Evolutionary conservation across 2,113 vertebrate species (phyloP).

Genomic region (Probosciger aterrimus): DNA sequence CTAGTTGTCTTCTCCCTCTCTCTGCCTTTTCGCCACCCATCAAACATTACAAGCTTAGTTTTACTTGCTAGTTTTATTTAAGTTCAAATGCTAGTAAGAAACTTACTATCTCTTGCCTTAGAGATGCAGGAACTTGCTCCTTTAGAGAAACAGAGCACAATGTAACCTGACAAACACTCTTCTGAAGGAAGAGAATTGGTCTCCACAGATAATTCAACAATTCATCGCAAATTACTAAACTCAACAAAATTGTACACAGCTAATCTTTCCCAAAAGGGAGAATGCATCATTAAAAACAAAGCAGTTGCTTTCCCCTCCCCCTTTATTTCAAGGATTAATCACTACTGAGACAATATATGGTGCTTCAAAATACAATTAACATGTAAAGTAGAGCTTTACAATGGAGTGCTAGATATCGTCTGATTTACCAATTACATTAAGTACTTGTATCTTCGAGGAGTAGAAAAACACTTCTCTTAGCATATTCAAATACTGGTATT

Average conservation of each 20-base stretch:
- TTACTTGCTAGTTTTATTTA: neutral
- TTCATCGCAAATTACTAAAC: conserved; percentile 36
- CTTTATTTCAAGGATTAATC: conserved; percentile 56
- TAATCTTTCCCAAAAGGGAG: conserved; percentile 36
- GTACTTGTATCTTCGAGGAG: neutral
- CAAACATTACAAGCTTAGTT: neutral
- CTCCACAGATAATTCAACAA: neutral
- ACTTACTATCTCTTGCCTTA: neutral
- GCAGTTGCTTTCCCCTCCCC: neutral
- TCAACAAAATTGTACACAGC: neutral
- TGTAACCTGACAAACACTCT: neutral
- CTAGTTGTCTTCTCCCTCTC: neutral
- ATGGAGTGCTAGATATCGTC: conserved; percentile 13
- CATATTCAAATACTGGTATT: conserved; percentile 9
- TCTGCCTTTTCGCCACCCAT: neutral
- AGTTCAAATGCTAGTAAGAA: neutral
- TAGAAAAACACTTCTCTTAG: conserved; percentile 21
- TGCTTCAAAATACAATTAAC: conserved; percentile 56
- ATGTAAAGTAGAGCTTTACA: conserved; percentile 48
- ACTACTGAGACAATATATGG: conserved; percentile 33
- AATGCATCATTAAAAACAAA: conserved; percentile 47
- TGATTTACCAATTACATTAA: conserved; percentile 47
- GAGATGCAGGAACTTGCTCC: neutral
- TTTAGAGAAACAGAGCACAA: neutral
- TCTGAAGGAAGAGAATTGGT: conserved; percentile 1